phyloP scores from a whole-genome alignment of 2,888 invertebrate genomes.

The Lampropteryx suffumata region DNA sequence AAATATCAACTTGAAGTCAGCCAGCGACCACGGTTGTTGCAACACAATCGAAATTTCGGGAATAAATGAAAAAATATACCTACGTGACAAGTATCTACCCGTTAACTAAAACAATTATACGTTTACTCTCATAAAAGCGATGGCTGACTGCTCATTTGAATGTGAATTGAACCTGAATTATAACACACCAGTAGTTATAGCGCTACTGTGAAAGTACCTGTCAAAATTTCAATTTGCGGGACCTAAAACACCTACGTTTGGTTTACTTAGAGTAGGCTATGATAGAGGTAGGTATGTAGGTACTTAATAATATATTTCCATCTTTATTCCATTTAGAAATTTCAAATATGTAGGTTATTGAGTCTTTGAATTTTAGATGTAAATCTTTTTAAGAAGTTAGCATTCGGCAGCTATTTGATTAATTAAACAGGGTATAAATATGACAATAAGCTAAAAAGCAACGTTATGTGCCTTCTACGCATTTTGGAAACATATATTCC shows the following conservation, averaged over 20 bases:
- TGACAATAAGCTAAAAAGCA: slow-evolving; percentile 54
- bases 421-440: slow-evolving; percentile 62
- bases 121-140: not conserved
- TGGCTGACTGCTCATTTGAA: not conserved
- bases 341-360: no score
- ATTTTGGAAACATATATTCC: slow-evolving; percentile 39
- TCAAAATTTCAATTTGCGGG: slow-evolving; percentile 12
- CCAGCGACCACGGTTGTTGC: no score
- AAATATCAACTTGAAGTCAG: no score
- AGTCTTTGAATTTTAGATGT: no score
- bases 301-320: not conserved
- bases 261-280: no score
- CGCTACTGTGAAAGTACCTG: slow-evolving; percentile 23
- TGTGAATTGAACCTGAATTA: not conserved
- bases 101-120: no score
- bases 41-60: no score
- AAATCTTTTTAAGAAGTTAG: not conserved
- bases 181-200: slow-evolving; percentile 15
- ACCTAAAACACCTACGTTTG: no score
- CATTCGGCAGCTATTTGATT: slow-evolving; percentile 19
- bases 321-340: no score
- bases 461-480: slow-evolving; percentile 52
- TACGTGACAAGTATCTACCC: no score
- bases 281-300: not conserved
- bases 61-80: no score